phyloP scores from a whole-genome alignment of 2,797 vertebrate genomes.

The Poecile montanus region DNA sequence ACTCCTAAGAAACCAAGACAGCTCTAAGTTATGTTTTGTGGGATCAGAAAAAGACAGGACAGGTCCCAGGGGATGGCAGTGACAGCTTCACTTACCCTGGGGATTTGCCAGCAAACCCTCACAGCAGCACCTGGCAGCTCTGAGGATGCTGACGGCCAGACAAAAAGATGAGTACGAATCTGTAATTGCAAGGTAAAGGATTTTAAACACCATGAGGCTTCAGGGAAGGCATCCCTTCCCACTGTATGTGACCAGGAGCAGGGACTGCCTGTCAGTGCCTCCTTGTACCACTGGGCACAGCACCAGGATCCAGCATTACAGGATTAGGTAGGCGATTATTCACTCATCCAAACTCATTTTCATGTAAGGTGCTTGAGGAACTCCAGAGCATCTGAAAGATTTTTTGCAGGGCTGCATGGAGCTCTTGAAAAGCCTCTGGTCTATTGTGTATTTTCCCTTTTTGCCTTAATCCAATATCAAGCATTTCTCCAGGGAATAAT shows the following conservation, averaged over 20 bases:
- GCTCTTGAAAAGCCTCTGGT: not conserved
- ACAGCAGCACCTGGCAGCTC: not conserved
- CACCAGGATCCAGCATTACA: not conserved
- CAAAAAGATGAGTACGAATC: not conserved
- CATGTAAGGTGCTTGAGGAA: not conserved
- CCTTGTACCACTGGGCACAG: rapidly evolving
- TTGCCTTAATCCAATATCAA: not conserved
- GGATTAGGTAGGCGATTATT: not conserved
- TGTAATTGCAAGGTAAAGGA: conserved; percentile 13
- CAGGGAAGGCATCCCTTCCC: not conserved
- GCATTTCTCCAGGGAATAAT: not conserved
- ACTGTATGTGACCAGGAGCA: rapidly evolving
- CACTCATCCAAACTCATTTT: not conserved
- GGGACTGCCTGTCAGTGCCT: rapidly evolving
- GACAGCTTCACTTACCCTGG: not conserved
- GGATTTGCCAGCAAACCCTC: not conserved
- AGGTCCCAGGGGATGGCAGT: not conserved
- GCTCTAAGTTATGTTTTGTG: not conserved
- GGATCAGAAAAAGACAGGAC: not conserved
- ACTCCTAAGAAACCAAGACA: not conserved
- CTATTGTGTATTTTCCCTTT: not conserved
- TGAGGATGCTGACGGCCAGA: not conserved
- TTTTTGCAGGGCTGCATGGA: not conserved
- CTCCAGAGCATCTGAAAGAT: not conserved
- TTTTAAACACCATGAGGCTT: not conserved